Percentiles rank a stretch among this genome's conserved stretches.
Evolutionary conservation across 2,113 vertebrate genomes (phyloP).

Genomic region (Petromus typicus): DNA sequence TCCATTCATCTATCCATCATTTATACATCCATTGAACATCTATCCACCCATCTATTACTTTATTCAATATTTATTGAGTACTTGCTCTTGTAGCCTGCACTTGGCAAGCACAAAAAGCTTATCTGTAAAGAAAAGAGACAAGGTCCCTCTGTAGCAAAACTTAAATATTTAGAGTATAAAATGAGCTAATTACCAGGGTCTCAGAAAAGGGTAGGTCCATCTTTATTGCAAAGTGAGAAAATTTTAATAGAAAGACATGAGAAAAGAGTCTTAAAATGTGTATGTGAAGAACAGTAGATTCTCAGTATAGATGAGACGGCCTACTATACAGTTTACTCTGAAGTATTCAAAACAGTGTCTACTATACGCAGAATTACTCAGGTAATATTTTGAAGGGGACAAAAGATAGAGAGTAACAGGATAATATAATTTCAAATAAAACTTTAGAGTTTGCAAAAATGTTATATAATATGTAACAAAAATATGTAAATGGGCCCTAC

Average conservation of each 20-base stretch:
- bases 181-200: neutral
- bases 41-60: neutral
- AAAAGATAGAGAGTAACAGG: neutral
- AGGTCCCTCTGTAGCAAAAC: neutral
- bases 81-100: neutral
- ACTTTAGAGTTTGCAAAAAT: neutral
- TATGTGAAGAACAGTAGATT: neutral
- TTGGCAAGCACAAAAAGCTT: neutral
- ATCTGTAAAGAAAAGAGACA: neutral
- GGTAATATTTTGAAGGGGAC: neutral
- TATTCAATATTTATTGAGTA: neutral
- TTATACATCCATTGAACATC: neutral
- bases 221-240: neutral
- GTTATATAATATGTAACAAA: neutral
- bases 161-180: neutral
- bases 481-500: neutral
- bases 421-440: neutral
- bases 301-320: neutral
- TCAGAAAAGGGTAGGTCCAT: neutral
- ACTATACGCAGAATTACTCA: neutral
- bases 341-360: neutral
- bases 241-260: neutral
- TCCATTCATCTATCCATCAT: neutral
- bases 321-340: neutral
- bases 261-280: neutral